Conservation (phyloP, 2,888 invertebrate genomes). For the Lasius platythorax region DNA sequence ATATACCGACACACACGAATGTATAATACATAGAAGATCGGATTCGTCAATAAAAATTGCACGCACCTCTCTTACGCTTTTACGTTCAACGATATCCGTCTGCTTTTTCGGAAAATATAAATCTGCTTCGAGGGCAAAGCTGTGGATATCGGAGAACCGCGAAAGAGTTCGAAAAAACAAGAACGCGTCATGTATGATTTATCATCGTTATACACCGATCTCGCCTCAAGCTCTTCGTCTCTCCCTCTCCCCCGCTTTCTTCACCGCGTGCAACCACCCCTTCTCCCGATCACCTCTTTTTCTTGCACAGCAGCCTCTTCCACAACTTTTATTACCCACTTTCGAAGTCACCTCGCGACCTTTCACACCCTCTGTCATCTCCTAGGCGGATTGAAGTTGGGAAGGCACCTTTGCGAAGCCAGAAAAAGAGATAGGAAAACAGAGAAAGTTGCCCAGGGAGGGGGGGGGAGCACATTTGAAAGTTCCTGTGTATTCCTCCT, state of each 20-base stretch:
- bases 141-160: conserved; percentile 11
- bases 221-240: conserved; percentile 19
- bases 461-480: conserved; percentile 53
- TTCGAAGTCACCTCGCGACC: conserved; percentile 75
- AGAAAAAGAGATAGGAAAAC: background rate
- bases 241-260: background rate
- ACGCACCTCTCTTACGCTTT: background rate
- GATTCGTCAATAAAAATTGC: conserved; percentile 11
- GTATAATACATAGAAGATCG: background rate
- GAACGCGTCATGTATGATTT: conserved; percentile 71
- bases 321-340: conserved; percentile 75
- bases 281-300: conserved; percentile 44
- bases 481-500: conserved; percentile 63
- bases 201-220: conserved; percentile 59
- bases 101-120: conserved; percentile 16
- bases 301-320: conserved; percentile 51
- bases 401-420: conserved; percentile 48
- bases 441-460: conserved; percentile 41
- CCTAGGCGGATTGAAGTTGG: conserved; percentile 32
- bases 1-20: background rate
- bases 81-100: background rate
- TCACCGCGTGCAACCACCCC: background rate
- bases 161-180: conserved; percentile 63
- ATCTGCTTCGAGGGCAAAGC: conserved; percentile 44
- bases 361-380: conserved; percentile 65